Evolutionary conservation across 2,113 vertebrate species (phyloP).

Genomic region (Sialia sialis): DNA sequence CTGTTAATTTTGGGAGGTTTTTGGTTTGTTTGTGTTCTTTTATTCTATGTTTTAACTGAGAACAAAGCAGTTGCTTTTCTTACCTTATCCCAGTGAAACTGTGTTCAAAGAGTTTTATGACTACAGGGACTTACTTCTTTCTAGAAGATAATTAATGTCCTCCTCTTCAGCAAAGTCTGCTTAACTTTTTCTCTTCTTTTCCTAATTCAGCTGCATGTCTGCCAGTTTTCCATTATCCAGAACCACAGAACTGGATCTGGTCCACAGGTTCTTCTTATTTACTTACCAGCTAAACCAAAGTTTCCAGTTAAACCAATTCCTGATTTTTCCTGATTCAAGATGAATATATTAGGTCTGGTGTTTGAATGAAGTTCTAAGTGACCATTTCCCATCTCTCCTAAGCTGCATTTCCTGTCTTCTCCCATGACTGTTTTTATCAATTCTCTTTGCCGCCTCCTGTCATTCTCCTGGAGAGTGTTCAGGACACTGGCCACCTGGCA

Average conservation of each 20-base stretch:
- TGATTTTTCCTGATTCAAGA: background rate
- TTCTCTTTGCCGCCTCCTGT: background rate
- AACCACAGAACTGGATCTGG: background rate
- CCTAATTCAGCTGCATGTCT: background rate
- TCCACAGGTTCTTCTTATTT: background rate
- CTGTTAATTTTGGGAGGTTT: background rate
- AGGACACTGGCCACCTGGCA: background rate
- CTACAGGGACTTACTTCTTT: constrained; percentile 26
- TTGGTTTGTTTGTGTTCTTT: background rate
- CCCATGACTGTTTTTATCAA: background rate
- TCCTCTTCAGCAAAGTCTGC: background rate
- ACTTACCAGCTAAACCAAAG: background rate
- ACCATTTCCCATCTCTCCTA: background rate
- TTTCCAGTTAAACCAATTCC: background rate
- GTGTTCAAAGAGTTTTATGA: constrained; percentile 30
- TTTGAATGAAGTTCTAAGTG: background rate
- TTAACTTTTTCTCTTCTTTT: background rate
- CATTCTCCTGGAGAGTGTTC: background rate
- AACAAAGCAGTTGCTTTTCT: constrained; percentile 34
- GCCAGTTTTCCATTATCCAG: background rate
- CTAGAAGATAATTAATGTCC: background rate
- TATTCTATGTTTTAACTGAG: background rate
- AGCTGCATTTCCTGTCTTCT: background rate
- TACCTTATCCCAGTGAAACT: constrained; percentile 1
- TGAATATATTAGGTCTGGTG: background rate